Conservation (phyloP, 1,140 invertebrate genomes). For the Apis dorsata region DNA sequence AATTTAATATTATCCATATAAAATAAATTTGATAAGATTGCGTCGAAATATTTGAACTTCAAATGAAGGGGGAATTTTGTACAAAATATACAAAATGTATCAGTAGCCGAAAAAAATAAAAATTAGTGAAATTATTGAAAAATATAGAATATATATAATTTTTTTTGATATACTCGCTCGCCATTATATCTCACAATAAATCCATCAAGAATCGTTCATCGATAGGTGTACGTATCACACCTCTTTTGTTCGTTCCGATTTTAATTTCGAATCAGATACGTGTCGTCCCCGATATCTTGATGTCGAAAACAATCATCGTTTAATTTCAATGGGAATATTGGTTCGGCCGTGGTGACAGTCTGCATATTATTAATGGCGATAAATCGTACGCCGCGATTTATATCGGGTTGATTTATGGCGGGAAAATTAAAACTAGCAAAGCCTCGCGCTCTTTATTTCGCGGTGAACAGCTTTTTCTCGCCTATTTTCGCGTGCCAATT, state of each 20-base stretch:
- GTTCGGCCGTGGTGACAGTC: slow-evolving; percentile 1
- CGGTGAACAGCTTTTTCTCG: not conserved
- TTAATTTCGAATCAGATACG: slow-evolving; percentile 19
- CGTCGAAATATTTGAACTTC: too few relatives aligned
- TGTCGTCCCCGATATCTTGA: slow-evolving; percentile 1
- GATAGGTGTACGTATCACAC: too few relatives aligned
- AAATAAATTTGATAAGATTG: too few relatives aligned
- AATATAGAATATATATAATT: too few relatives aligned
- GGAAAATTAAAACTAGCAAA: slow-evolving; percentile 18
- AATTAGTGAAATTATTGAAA: too few relatives aligned
- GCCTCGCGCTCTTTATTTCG: slow-evolving; percentile 4
- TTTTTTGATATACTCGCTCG: not conserved
- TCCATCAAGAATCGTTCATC: too few relatives aligned
- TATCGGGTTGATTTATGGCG: slow-evolving; percentile 14
- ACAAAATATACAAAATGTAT: too few relatives aligned
- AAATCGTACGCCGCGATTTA: slow-evolving; percentile 4
- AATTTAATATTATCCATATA: too few relatives aligned
- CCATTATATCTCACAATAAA: too few relatives aligned
- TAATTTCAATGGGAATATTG: slow-evolving; percentile 35
- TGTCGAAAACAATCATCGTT: slow-evolving; percentile 25
- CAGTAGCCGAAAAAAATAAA: too few relatives aligned
- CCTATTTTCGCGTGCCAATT: not conserved
- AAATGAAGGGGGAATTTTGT: too few relatives aligned
- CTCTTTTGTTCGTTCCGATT: not conserved
- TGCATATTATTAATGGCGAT: slow-evolving; percentile 31